Evolutionary conservation across 1,140 invertebrate genomes (phyloP).

Genomic region (Phymorhynchus buccinoides): DNA sequence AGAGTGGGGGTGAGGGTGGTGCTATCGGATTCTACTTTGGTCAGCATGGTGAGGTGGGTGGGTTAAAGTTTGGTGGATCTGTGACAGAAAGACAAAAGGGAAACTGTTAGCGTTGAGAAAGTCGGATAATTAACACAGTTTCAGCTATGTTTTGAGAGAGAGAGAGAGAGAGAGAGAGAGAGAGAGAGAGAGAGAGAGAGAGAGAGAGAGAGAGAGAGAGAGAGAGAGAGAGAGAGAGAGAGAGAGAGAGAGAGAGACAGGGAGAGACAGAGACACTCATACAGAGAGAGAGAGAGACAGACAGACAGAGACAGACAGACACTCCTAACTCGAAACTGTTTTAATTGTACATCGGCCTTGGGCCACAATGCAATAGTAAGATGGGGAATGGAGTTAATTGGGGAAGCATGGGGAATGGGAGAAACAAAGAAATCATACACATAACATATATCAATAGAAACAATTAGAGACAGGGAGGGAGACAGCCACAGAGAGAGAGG

Average conservation of each 20-base stretch:
- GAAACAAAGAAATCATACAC: no score
- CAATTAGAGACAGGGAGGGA: no score
- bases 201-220: background rate
- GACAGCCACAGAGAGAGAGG: no score
- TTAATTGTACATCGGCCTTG: no score
- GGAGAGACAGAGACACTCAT: no score
- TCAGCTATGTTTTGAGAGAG: background rate
- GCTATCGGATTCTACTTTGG: constrained; percentile 22
- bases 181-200: background rate
- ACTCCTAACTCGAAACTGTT: no score
- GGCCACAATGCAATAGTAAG: no score
- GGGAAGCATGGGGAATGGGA: no score
- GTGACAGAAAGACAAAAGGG: background rate
- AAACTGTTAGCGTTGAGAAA: background rate
- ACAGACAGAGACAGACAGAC: no score
- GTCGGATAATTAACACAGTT: background rate
- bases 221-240: background rate
- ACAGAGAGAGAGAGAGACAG: no score
- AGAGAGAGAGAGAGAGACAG: background rate
- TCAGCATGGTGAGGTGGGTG: constrained; percentile 11
- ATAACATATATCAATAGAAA: no score
- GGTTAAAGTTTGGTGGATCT: background rate
- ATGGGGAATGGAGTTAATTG: no score
- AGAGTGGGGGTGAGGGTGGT: background rate
- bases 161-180: background rate